Base-by-base conservation (phyloP, 1,140 invertebrate species). In the Bathynomus jamesi region DNA sequence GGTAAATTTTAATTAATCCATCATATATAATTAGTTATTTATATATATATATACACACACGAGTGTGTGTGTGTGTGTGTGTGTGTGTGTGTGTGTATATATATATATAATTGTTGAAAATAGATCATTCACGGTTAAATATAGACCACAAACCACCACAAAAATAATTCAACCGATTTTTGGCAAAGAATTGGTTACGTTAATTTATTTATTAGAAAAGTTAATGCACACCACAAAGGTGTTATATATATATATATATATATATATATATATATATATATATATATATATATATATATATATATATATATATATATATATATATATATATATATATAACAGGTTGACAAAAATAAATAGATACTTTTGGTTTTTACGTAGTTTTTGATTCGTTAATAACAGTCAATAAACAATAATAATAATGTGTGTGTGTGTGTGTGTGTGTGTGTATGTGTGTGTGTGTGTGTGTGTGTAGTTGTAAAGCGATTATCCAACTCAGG, bases 241-340 rank as follows among this genome's bases (percentile, higher is more conserved):
- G n/a, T n/a, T n/a, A 63, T 63, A 63, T 21, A 63, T 21, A 63
- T 21, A 63, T 21, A 63, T 21, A 63, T 21, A 63, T 21, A 63
- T 21, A 63, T 21, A 63, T 21, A 63, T 21, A 63, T 21, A 24
- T 21, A 3, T 21, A 24, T 21, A 24, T 21, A 24, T 21, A 24
- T 4, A 24, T 21, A 24, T 21, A 24, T 21, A 24, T 21, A 24
- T 21, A 24, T 21, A 24, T 21, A 24, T 21, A 24, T 21, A 24
- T 63, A 24, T 63, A 24, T 63, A 24, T 63, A 24, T 63, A 24
- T 63, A 28, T 63, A 28, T 63, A 63, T 63, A 24, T 63, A 21
- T 63, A 63, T 63, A 63, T 63, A 28, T 63, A 63, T 63, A 63
- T 63, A 25, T 25, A 25, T 25, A 5, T 3, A 4, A 63, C 27